These are phyloP conservation scores for Ophonus ardosiacus DNA, from an alignment of 2,888 invertebrate genomes.

Conservation along the genomic window DNA sequence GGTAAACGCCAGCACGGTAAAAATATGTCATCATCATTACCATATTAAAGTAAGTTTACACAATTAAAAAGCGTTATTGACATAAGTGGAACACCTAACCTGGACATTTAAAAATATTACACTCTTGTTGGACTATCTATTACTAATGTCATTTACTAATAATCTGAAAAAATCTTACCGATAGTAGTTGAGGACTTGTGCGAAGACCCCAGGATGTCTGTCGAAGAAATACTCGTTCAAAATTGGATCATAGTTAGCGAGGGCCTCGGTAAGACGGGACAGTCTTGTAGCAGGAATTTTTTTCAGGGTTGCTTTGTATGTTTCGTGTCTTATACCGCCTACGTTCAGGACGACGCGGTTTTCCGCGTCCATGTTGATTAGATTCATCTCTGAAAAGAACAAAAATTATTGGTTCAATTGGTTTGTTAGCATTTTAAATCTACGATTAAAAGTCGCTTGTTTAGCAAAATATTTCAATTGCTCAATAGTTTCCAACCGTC, in stretches of 20 bases:
- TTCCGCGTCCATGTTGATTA: slow-evolving; percentile 97
- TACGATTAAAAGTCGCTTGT: no score
- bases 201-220: slow-evolving; percentile 97
- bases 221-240: slow-evolving; percentile 99
- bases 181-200: slow-evolving; percentile 98
- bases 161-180: slow-evolving; percentile 76
- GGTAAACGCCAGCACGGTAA: no score
- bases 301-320: slow-evolving; percentile 96
- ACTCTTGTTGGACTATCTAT: no score
- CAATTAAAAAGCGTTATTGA: no score
- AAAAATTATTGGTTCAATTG: background rate
- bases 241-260: slow-evolving; percentile 99
- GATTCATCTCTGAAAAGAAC: slow-evolving; percentile 83
- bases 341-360: slow-evolving; percentile 99
- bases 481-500: no score
- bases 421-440: no score
- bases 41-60: no score
- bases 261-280: slow-evolving; percentile 95
- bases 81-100: no score
- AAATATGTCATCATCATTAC: no score
- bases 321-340: slow-evolving; percentile 98
- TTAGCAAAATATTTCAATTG: no score
- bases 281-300: slow-evolving; percentile 98
- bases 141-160: no score
- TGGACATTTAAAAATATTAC: no score